A percentile compares a stretch with the other conserved stretches of the same genome.
Evolutionary conservation across 92 coral and sea anemone species (phyloP).

Genomic region (Epizoanthus ramosus): DNA sequence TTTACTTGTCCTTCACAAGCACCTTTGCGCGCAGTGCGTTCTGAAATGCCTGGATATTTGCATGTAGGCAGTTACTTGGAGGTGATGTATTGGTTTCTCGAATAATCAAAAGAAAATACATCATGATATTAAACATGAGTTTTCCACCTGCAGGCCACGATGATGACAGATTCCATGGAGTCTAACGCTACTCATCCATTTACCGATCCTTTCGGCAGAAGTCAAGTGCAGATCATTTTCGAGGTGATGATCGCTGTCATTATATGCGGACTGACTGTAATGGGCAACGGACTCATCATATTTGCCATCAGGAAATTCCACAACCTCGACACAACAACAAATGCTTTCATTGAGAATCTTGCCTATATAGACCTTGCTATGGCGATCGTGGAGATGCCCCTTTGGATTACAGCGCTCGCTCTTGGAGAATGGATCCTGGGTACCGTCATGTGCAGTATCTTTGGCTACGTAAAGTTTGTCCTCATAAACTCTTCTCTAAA

Average conservation of each 20-base stretch:
- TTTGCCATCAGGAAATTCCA: slow-evolving; percentile 45
- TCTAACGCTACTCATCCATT: neutral
- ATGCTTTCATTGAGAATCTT: slow-evolving; percentile 51
- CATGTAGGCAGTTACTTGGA: too few species aligned
- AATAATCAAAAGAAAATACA: too few species aligned
- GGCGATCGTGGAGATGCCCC: slow-evolving; percentile 55
- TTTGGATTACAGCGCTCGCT: slow-evolving; percentile 53
- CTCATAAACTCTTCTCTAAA: slow-evolving; percentile 56
- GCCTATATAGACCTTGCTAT: slow-evolving; percentile 46
- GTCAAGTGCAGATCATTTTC: slow-evolving; percentile 25
- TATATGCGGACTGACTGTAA: slow-evolving; percentile 28
- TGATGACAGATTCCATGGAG: neutral
- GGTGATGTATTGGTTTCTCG: too few species aligned
- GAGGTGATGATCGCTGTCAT: slow-evolving; percentile 32
- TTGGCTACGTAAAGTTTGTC: slow-evolving; percentile 49
- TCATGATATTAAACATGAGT: too few species aligned
- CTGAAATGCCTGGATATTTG: too few species aligned
- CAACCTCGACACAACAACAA: slow-evolving; percentile 49
- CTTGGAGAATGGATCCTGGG: slow-evolving; percentile 65
- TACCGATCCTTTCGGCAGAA: slow-evolving; percentile 46
- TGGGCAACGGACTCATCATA: slow-evolving; percentile 51
- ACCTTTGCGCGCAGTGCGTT: too few species aligned
- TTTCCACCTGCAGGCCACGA: neutral
- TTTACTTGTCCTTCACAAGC: too few species aligned
- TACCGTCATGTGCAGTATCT: slow-evolving; percentile 26